Evolutionary conservation across 1,140 invertebrate genomes (phyloP).

Genomic region (Nomia melanderi): DNA sequence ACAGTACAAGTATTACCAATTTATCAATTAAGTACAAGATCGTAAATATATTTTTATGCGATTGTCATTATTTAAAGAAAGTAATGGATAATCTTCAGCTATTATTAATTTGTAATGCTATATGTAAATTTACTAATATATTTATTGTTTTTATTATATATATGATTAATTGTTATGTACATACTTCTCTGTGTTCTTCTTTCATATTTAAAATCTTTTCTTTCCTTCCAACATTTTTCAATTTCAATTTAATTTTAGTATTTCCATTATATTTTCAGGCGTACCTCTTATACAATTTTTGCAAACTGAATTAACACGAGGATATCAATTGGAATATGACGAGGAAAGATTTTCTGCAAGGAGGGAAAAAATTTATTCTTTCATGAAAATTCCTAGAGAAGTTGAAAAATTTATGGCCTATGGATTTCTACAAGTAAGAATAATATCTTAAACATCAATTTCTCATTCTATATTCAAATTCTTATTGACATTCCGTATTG

Average conservation of each 20-base stretch:
- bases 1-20: too few relatives aligned
- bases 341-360: slow-evolving; percentile 96
- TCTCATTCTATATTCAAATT: background rate
- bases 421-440: slow-evolving; percentile 92
- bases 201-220: background rate
- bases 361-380: slow-evolving; percentile 97
- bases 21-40: background rate
- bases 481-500: too few relatives aligned
- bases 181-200: too few relatives aligned
- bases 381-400: slow-evolving; percentile 97
- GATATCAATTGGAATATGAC: slow-evolving; percentile 95
- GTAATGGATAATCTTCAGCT: background rate
- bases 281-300: slow-evolving; percentile 88
- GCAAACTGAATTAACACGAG: slow-evolving; percentile 92
- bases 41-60: background rate
- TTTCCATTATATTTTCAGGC: slow-evolving; percentile 42
- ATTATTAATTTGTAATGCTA: background rate
- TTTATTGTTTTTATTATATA: too few relatives aligned
- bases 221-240: background rate
- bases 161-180: too few relatives aligned
- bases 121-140: background rate
- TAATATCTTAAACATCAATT: background rate
- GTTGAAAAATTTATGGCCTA: slow-evolving; percentile 96
- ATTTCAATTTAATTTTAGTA: background rate
- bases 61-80: too few relatives aligned